Conservation (phyloP, 2,113 vertebrate genomes). For the Oryzias javanicus region DNA sequence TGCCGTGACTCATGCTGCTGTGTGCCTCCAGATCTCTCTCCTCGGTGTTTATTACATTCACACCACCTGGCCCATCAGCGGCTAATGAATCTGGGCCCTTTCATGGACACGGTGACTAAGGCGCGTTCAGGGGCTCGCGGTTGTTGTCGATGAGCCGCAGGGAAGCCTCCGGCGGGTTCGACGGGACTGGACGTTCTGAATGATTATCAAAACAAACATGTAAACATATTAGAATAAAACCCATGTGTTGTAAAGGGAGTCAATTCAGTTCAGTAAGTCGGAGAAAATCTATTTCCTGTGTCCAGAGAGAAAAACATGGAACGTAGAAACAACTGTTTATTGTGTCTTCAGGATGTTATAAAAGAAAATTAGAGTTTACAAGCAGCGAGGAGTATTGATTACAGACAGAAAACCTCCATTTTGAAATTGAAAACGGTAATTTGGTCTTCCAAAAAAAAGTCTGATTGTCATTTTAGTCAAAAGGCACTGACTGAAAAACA, state of each 20-base stretch:
- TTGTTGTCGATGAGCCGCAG: conserved; percentile 40
- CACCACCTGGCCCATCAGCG: conserved; percentile 47
- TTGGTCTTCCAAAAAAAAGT: too few relatives aligned
- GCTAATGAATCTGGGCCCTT: conserved; percentile 36
- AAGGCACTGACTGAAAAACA: too few relatives aligned
- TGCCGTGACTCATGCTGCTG: conserved; percentile 50
- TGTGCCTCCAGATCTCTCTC: conserved; percentile 35
- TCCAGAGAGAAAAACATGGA: conserved; percentile 36
- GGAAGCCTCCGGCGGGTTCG: conserved; percentile 30
- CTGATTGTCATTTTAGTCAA: too few relatives aligned
- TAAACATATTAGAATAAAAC: too few relatives aligned
- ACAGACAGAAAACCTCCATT: not conserved
- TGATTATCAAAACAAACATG: not conserved
- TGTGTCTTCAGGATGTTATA: conserved; percentile 16
- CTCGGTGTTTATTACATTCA: conserved; percentile 44
- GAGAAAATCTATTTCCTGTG: conserved; percentile 29
- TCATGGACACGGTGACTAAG: conserved; percentile 33
- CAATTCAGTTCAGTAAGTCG: conserved; percentile 9
- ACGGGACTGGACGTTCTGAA: conserved; percentile 18
- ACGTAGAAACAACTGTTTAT: conserved; percentile 6
- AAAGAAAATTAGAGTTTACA: conserved; percentile 18
- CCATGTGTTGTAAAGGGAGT: not conserved
- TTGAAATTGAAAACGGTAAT: too few relatives aligned
- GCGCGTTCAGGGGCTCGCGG: conserved; percentile 18
- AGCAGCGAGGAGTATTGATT: conserved; percentile 14